phyloP scores from a whole-genome alignment of 2,888 invertebrate species.

The Cactoblastis cactorum region DNA sequence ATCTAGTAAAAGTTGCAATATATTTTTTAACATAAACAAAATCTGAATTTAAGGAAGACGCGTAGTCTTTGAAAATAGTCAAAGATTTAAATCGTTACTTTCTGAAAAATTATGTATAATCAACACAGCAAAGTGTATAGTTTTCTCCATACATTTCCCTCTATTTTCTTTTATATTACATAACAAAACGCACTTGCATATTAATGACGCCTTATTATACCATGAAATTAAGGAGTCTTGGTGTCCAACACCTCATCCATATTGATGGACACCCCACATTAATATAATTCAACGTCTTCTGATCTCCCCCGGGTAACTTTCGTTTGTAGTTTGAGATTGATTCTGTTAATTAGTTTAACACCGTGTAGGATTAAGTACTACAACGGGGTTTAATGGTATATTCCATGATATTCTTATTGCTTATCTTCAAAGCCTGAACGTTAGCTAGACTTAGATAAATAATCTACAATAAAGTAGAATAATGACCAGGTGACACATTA shows the following conservation, averaged over 20 bases:
- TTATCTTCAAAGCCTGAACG: constrained; percentile 3
- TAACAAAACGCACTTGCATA: constrained; percentile 9
- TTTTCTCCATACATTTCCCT: too few relatives aligned
- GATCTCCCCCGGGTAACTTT: constrained; percentile 21
- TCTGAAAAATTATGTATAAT: too few relatives aligned
- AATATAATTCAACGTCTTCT: constrained; percentile 19
- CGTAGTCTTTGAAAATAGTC: too few relatives aligned
- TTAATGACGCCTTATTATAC: constrained; percentile 16
- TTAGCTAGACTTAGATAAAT: background rate
- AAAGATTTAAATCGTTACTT: too few relatives aligned
- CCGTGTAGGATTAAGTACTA: constrained; percentile 20
- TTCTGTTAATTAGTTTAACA: constrained; percentile 23
- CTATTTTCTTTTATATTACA: background rate
- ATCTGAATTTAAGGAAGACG: too few relatives aligned
- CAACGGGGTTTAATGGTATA: constrained; percentile 4
- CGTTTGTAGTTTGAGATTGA: constrained; percentile 20
- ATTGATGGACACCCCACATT: constrained; percentile 21
- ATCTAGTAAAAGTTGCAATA: too few relatives aligned
- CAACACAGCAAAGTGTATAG: too few relatives aligned
- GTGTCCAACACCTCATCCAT: constrained; percentile 20
- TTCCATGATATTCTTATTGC: constrained; percentile 1
- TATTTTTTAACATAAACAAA: too few relatives aligned
- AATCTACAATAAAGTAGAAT: too few relatives aligned
- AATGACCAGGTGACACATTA: background rate
- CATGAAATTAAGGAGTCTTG: constrained; percentile 8